Percentiles rank a stretch among this genome's conserved stretches.
phyloP scores from a whole-genome alignment of 2,113 vertebrate genomes.

The Nerophis lumbriciformis region DNA sequence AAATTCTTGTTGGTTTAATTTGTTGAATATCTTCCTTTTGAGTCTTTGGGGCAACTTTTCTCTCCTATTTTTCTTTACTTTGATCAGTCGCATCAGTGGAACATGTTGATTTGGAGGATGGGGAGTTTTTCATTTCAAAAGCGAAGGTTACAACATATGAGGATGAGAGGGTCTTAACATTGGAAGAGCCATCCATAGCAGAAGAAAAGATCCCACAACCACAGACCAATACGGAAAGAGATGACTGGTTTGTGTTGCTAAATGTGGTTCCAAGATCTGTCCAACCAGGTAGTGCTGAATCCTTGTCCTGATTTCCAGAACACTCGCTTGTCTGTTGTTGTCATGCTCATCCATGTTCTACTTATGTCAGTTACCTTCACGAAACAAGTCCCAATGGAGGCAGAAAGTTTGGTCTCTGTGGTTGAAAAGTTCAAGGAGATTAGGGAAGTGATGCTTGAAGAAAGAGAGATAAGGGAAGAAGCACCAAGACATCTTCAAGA shows the following conservation, averaged over 20 bases:
- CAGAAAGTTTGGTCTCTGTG: constrained; percentile 11
- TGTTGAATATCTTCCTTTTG: background rate
- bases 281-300: constrained; percentile 40
- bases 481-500: background rate
- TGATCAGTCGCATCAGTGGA: constrained; percentile 23
- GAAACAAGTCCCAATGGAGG: background rate
- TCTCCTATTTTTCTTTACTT: constrained; percentile 1
- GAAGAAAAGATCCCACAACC: constrained; percentile 12
- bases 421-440: constrained; percentile 5
- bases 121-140: constrained; percentile 10
- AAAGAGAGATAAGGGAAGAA: constrained; percentile 19
- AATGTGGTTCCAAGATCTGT: constrained; percentile 35
- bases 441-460: constrained; percentile 26
- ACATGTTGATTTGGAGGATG: constrained; percentile 9
- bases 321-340: background rate
- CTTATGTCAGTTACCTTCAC: constrained; percentile 19
- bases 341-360: background rate
- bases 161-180: constrained; percentile 12
- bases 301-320: background rate
- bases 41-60: background rate
- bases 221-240: constrained; percentile 11
- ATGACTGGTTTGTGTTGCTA: constrained; percentile 60
- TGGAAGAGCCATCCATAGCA: constrained; percentile 16
- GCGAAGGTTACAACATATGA: constrained; percentile 4
- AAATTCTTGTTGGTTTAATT: background rate